Evolutionary conservation across 1,140 invertebrate genomes (phyloP).

Genomic region (Frieseomelitta varia): DNA sequence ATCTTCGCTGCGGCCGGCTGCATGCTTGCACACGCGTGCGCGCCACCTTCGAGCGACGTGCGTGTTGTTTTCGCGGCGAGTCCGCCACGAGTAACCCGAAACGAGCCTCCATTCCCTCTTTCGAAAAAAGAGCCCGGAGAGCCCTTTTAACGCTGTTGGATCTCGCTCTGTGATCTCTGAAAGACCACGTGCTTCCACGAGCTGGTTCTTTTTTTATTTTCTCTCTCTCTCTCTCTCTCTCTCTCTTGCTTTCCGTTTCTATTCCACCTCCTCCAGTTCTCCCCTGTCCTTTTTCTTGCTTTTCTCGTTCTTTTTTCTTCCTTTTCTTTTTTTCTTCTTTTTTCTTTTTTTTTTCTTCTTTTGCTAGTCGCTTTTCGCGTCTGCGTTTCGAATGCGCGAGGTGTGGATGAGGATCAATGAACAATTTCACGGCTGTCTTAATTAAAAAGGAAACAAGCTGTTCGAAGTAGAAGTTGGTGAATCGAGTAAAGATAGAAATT

Average conservation of each 20-base stretch:
- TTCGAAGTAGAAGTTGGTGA: no score
- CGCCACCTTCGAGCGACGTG: slow-evolving; percentile 40
- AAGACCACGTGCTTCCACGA: background rate
- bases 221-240: no score
- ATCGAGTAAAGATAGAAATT: no score
- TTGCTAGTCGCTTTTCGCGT: background rate
- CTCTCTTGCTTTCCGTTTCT: no score
- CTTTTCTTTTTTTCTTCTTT: no score
- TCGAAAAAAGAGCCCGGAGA: background rate
- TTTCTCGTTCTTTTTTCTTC: background rate
- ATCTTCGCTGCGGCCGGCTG: slow-evolving; percentile 38
- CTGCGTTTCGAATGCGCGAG: background rate
- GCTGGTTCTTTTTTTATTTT: background rate
- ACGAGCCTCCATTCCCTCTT: background rate
- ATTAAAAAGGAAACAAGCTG: no score
- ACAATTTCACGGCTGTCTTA: no score
- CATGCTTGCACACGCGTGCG: slow-evolving; percentile 26
- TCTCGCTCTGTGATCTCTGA: slow-evolving; percentile 18
- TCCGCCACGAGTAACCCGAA: slow-evolving; percentile 13
- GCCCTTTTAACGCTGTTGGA: slow-evolving; percentile 21
- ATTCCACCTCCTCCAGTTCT: no score
- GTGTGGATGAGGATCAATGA: background rate
- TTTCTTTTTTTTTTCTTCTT: background rate
- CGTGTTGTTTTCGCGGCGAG: slow-evolving; percentile 44
- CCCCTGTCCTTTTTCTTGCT: no score